These are phyloP conservation scores for Petrolisthes cinctipes DNA, from an alignment of 2,888 invertebrate genomes.

Conservation along the genomic window DNA sequence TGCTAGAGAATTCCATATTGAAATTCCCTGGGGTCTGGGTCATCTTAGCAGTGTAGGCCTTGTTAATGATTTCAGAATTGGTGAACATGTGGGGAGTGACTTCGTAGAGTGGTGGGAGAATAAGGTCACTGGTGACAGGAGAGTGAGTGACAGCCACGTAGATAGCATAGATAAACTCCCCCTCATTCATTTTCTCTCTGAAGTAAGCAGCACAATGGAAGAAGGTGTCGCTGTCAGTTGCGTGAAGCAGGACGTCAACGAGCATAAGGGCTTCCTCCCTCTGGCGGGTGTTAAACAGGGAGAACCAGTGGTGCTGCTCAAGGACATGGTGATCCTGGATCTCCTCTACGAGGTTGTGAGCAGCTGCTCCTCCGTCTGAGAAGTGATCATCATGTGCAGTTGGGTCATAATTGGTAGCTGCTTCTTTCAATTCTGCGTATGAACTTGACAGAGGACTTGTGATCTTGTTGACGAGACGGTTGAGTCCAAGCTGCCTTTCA, in stretches of 20 bases:
- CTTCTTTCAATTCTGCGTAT: slow-evolving; percentile 32
- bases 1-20: slow-evolving; percentile 67
- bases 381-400: slow-evolving; percentile 76
- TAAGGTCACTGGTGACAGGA: slow-evolving; percentile 67
- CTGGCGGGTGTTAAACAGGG: slow-evolving; percentile 76
- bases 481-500: slow-evolving; percentile 46
- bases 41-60: slow-evolving; percentile 67
- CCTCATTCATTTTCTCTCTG: slow-evolving; percentile 77
- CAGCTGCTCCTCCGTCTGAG: slow-evolving; percentile 74
- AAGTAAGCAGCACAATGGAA: slow-evolving; percentile 78
- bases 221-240: slow-evolving; percentile 81
- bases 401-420: slow-evolving; percentile 25
- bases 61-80: slow-evolving; percentile 73
- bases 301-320: slow-evolving; percentile 75
- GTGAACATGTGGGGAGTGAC: slow-evolving; percentile 77
- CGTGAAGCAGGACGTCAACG: slow-evolving; percentile 78
- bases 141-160: slow-evolving; percentile 75
- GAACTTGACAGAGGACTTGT: slow-evolving; percentile 36
- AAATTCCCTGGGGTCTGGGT: slow-evolving; percentile 66
- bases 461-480: slow-evolving; percentile 48
- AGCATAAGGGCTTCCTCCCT: slow-evolving; percentile 77
- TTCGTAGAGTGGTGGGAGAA: slow-evolving; percentile 79
- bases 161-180: slow-evolving; percentile 77
- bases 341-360: slow-evolving; percentile 74
- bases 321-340: slow-evolving; percentile 75